phyloP scores from a whole-genome alignment of 2,888 invertebrate genomes.

The Pterobdella sp. region DNA sequence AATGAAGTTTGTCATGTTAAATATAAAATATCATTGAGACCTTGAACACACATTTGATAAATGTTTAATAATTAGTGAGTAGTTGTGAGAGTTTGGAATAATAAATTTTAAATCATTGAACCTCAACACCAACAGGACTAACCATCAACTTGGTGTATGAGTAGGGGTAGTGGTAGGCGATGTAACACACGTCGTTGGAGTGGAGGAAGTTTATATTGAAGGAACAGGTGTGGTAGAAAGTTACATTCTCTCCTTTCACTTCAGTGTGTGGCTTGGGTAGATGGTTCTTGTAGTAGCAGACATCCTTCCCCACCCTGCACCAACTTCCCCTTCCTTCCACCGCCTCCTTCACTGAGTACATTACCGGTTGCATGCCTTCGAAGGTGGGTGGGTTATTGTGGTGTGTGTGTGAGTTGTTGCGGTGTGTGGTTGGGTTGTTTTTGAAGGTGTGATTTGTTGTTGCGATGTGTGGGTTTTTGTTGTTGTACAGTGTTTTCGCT shows the following conservation, averaged over 20 bases:
- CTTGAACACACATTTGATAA: no score
- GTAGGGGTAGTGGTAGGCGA: slow-evolving; percentile 80
- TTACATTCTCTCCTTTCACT: slow-evolving; percentile 39
- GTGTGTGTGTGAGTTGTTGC: not conserved
- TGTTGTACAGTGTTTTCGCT: no score
- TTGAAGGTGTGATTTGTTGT: no score
- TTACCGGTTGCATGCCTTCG: slow-evolving; percentile 72
- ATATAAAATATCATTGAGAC: no score
- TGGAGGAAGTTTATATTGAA: slow-evolving; percentile 71
- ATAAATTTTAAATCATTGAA: no score
- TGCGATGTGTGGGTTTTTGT: no score
- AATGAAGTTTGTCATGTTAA: not conserved
- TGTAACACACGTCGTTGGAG: slow-evolving; percentile 68
- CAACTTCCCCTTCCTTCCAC: slow-evolving; percentile 56
- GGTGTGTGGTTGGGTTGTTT: not conserved
- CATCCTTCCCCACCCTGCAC: slow-evolving; percentile 66
- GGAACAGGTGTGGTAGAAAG: slow-evolving; percentile 66
- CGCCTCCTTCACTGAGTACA: slow-evolving; percentile 73
- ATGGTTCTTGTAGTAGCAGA: slow-evolving; percentile 73
- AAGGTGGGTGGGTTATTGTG: not conserved
- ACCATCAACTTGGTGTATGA: slow-evolving; percentile 71
- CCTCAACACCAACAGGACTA: slow-evolving; percentile 8
- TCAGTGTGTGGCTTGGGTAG: slow-evolving; percentile 43
- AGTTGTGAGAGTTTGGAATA: no score
- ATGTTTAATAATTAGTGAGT: no score